A percentile compares a stretch with the other conserved stretches of the same genome.
These are phyloP conservation scores for Saturnia pavonia DNA, from an alignment of 2,888 invertebrate genomes.

Conservation along the genomic window DNA sequence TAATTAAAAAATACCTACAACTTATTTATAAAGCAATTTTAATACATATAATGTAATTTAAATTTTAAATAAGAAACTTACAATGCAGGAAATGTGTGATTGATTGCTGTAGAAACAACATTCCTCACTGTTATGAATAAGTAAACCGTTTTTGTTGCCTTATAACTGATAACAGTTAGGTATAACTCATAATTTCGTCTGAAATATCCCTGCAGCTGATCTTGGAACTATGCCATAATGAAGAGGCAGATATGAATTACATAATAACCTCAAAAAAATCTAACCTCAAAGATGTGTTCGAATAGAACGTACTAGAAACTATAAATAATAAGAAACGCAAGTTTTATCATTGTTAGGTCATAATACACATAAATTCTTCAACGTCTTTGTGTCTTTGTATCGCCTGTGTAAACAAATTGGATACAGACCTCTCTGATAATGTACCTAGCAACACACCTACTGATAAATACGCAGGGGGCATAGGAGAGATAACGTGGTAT, in stretches of 20 bases:
- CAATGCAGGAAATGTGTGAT: neutral
- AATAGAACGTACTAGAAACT: constrained; percentile 16
- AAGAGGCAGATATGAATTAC: neutral
- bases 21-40: neutral
- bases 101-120: neutral
- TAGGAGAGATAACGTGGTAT: constrained; percentile 37
- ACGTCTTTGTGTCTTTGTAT: constrained; percentile 37
- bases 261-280: neutral
- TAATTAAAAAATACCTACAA: neutral
- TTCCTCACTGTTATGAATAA: constrained; percentile 4
- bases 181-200: neutral
- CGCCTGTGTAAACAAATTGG: constrained; percentile 37
- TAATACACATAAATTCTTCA: constrained; percentile 35
- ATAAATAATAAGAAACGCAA: constrained; percentile 37
- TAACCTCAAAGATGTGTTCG: neutral
- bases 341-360: constrained; percentile 43
- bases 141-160: neutral
- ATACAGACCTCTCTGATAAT: constrained; percentile 34
- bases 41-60: neutral
- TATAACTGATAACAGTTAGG: neutral
- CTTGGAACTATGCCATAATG: neutral
- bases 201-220: neutral
- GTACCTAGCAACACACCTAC: constrained; percentile 48
- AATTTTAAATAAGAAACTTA: neutral
- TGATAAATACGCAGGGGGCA: constrained; percentile 52